A percentile compares a stretch with the other conserved stretches of the same genome.
Conservation (phyloP, 2,888 invertebrate species). For the Phorcus lineatus region DNA sequence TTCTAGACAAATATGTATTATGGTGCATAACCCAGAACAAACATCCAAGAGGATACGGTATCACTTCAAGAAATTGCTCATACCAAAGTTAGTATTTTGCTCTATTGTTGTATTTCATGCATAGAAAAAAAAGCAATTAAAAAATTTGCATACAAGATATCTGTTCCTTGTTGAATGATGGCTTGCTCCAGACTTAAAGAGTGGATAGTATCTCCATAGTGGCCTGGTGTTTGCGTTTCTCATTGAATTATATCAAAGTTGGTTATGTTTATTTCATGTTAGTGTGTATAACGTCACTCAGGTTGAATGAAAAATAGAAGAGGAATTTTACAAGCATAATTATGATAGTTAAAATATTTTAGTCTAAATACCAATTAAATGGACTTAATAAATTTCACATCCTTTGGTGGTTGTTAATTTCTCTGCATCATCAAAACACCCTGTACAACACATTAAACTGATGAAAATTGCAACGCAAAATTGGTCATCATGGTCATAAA, state of each 20-base stretch:
- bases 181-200: neutral
- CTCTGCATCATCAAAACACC: too few relatives aligned
- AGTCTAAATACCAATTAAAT: too few relatives aligned
- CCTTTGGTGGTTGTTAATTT: too few relatives aligned
- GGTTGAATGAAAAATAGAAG: too few relatives aligned
- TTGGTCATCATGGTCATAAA: too few relatives aligned
- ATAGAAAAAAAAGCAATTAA: neutral
- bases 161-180: neutral
- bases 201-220: neutral
- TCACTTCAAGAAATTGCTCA: slow-evolving; percentile 9
- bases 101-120: neutral
- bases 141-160: neutral
- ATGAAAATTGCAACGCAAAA: too few relatives aligned
- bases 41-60: neutral
- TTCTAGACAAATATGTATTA: neutral
- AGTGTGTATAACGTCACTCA: neutral
- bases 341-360: too few relatives aligned
- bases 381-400: too few relatives aligned
- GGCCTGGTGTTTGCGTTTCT: neutral
- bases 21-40: neutral
- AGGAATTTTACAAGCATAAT: too few relatives aligned
- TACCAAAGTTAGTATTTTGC: slow-evolving; percentile 16
- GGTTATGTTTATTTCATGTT: neutral
- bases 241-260: neutral
- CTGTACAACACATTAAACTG: too few relatives aligned